phyloP scores from a whole-genome alignment of 2,888 invertebrate genomes.

The Sceliomorpha sp. region DNA sequence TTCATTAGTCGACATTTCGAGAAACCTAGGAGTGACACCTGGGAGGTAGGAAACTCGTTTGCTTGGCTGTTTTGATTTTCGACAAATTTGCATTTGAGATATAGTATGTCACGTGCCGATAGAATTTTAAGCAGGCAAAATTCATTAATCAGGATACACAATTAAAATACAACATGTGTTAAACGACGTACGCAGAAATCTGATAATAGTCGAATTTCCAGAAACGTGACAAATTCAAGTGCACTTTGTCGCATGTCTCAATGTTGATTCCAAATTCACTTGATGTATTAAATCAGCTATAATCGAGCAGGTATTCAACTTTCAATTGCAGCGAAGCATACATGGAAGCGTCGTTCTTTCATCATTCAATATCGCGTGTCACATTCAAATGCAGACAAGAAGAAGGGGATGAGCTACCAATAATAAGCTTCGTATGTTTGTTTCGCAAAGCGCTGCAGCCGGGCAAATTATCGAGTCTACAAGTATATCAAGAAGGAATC shows the following conservation, averaged over 20 bases:
- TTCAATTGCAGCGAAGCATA: slow-evolving; percentile 1
- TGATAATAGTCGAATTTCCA: too few relatives aligned
- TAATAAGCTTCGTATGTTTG: slow-evolving; percentile 30
- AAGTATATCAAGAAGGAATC: slow-evolving; percentile 51
- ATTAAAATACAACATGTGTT: too few relatives aligned
- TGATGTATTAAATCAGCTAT: too few relatives aligned
- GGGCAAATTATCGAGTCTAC: slow-evolving; percentile 45
- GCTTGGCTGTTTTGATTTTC: slow-evolving; percentile 9
- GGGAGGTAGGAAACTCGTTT: slow-evolving; percentile 14
- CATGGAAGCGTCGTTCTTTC: not conserved
- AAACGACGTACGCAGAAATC: too few relatives aligned
- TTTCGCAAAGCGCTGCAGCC: slow-evolving; percentile 31
- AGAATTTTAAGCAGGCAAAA: not conserved
- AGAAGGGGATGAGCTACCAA: too few relatives aligned
- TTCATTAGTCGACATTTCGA: slow-evolving; percentile 11
- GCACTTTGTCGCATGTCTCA: too few relatives aligned
- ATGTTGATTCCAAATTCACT: too few relatives aligned
- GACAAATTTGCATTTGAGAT: slow-evolving; percentile 1
- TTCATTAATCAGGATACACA: too few relatives aligned
- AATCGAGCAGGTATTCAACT: too few relatives aligned
- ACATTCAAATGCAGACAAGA: slow-evolving; percentile 14
- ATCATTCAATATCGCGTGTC: slow-evolving; percentile 26
- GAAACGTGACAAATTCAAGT: too few relatives aligned
- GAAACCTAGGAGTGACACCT: slow-evolving; percentile 13
- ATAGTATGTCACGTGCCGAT: slow-evolving; percentile 8